phyloP scores from a whole-genome alignment of 1,140 invertebrate species.

The Cheumatopsyche charites region DNA sequence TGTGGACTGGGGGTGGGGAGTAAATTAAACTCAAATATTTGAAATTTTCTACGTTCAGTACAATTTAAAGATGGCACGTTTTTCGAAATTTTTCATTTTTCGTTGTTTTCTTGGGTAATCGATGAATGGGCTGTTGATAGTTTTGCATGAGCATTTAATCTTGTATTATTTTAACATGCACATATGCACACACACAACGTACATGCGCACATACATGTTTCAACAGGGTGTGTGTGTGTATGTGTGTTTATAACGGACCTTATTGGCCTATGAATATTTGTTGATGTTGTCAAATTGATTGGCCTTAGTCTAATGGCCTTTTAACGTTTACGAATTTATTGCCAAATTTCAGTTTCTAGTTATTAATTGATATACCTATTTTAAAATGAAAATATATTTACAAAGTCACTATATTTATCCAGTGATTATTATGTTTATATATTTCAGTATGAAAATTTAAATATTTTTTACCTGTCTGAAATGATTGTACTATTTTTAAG shows the following conservation, averaged over 20 bases:
- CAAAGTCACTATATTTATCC: conserved; percentile 48
- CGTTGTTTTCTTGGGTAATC: no score
- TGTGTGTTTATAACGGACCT: conserved; percentile 24
- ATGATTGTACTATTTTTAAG: background rate
- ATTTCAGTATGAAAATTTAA: conserved; percentile 35
- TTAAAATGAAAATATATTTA: conserved; percentile 48
- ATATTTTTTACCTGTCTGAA: conserved; percentile 14
- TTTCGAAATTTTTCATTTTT: no score
- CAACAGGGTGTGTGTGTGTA: no score
- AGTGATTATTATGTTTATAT: conserved; percentile 47
- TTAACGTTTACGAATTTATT: conserved; percentile 49
- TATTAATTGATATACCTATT: conserved; percentile 45
- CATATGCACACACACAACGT: no score
- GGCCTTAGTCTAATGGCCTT: conserved; percentile 49
- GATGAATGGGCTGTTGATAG: no score
- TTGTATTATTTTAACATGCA: no score
- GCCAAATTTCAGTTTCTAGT: conserved; percentile 47
- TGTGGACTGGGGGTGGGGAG: no score
- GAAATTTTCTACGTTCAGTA: no score
- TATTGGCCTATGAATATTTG: conserved; percentile 46
- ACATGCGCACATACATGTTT: no score
- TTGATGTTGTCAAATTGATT: conserved; percentile 47
- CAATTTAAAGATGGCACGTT: no score
- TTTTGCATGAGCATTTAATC: no score
- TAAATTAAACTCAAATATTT: no score